phyloP scores from a whole-genome alignment of 2,797 vertebrate species.

The Tolypeutes matacus region DNA sequence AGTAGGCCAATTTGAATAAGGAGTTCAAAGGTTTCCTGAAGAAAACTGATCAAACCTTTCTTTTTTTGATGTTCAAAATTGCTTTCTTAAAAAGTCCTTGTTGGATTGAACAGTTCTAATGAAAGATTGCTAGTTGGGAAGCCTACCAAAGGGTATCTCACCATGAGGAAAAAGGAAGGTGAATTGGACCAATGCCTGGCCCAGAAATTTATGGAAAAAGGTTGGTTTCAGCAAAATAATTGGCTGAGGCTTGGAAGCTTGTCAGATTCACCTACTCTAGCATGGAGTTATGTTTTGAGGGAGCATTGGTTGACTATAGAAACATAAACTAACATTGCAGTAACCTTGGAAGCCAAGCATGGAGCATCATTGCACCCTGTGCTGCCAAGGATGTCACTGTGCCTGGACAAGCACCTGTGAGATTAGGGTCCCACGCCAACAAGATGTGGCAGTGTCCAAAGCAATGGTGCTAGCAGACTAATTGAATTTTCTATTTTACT shows the following conservation, averaged over 20 bases:
- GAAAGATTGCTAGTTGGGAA: neutral
- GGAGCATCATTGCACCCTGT: no score
- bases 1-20: slow-evolving; percentile 1
- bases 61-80: slow-evolving; percentile 55
- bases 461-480: neutral
- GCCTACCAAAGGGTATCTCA: neutral
- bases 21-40: slow-evolving; percentile 23
- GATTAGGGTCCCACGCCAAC: neutral
- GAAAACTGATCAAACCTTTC: slow-evolving; percentile 18
- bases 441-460: neutral
- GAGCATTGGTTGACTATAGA: neutral
- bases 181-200: neutral
- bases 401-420: neutral
- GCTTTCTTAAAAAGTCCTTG: neutral
- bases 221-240: neutral
- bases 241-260: neutral
- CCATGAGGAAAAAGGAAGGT: neutral
- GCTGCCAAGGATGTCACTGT: neutral
- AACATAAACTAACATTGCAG: neutral
- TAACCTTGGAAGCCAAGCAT: neutral
- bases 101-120: neutral
- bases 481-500: neutral
- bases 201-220: neutral
- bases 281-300: neutral
- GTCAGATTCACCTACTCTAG: neutral